Evolutionary conservation across 37 sponge, comb jelly and placozoan genomes (phyloP).

Genomic region (Bolinopsis microptera): DNA sequence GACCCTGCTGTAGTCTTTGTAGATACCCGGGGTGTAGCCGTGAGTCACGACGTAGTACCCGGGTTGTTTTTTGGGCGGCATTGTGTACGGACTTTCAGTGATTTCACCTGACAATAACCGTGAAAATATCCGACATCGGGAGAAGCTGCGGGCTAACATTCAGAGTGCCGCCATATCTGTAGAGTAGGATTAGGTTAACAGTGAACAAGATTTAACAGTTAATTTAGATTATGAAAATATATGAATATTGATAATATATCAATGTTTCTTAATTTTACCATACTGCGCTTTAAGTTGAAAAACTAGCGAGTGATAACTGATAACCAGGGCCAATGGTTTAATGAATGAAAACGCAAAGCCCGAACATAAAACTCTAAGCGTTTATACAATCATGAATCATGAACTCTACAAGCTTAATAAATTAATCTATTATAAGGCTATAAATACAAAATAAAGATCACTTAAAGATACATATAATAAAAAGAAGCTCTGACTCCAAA

Average conservation of each 20-base stretch:
- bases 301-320: too few species aligned
- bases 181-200: background rate
- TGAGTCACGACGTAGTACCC: background rate
- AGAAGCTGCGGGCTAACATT: background rate
- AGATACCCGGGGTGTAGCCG: slow-evolving; percentile 39
- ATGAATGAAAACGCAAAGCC: too few species aligned
- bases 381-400: too few species aligned
- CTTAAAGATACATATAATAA: background rate
- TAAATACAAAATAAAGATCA: background rate
- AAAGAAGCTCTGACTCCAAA: background rate
- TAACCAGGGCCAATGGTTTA: too few species aligned
- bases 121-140: background rate
- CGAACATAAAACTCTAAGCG: too few species aligned
- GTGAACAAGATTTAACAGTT: too few species aligned
- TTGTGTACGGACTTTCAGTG: background rate
- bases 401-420: background rate
- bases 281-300: too few species aligned
- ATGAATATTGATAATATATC: too few species aligned
- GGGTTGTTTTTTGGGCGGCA: background rate
- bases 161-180: background rate
- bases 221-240: too few species aligned
- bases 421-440: background rate
- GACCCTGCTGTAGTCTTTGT: background rate
- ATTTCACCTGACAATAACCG: background rate
- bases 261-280: too few species aligned